Conservation (phyloP, 1,140 invertebrate species). For the Lordiphosa clarofinis region DNA sequence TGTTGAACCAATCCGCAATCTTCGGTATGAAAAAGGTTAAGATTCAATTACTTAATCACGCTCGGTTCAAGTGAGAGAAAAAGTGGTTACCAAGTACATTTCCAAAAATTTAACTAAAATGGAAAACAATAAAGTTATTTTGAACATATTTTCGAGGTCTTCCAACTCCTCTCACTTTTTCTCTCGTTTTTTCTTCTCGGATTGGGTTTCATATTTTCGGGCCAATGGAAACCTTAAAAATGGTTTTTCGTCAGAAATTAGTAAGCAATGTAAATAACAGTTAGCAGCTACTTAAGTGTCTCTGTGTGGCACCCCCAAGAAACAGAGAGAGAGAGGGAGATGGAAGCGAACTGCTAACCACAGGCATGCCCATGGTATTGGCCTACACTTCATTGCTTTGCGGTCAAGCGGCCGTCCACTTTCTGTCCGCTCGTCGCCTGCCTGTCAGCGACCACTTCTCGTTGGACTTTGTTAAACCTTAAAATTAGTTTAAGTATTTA, state of each 20-base stretch:
- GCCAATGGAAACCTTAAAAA: slow-evolving; percentile 55
- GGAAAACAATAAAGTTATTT: no score
- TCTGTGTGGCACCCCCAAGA: background rate
- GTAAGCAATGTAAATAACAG: slow-evolving; percentile 73
- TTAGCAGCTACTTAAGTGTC: slow-evolving; percentile 65
- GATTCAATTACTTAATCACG: no score
- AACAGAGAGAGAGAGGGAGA: background rate
- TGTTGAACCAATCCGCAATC: no score
- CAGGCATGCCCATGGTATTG: slow-evolving; percentile 40
- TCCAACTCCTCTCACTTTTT: slow-evolving; percentile 30
- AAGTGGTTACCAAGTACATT: no score
- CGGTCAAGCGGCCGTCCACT: slow-evolving; percentile 44
- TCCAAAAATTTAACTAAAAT: no score
- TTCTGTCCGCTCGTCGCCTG: background rate
- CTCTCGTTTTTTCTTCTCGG: background rate
- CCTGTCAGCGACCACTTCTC: slow-evolving; percentile 54
- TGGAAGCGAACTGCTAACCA: slow-evolving; percentile 23
- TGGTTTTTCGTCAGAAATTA: slow-evolving; percentile 59
- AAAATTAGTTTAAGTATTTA: slow-evolving; percentile 79
- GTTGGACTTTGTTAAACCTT: slow-evolving; percentile 73
- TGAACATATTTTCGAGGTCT: no score
- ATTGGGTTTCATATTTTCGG: slow-evolving; percentile 65
- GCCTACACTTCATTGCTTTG: slow-evolving; percentile 57
- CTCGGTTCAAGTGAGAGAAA: no score
- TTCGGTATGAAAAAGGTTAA: no score